Base-by-base conservation (phyloP, 2,888 invertebrate genomes). In the Tetheella fluctuosa region DNA sequence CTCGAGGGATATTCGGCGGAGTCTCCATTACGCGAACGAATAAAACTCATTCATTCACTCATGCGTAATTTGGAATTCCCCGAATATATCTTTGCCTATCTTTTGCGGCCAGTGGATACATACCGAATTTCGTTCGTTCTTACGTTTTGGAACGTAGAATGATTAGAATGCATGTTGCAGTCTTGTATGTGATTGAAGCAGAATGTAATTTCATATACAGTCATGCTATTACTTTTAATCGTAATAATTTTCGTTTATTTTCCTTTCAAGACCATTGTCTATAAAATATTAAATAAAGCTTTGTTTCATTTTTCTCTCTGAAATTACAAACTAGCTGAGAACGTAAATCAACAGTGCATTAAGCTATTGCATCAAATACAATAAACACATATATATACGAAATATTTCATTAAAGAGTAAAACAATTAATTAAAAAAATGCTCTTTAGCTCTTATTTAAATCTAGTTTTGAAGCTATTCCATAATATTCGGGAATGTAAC, bases 1-100 rank as follows among this genome's bases (percentile, higher is more conserved):
- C 71, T 30, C 73, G 15, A 2, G 61, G 60, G 75, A 57, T 54
- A 54, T 53, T 55, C 48, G 48, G 42, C 17, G n/a, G 20, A n/a
- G 48, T 48, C 17, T 20, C 1, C 48, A 48, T 48, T 48, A 48
- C 17, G 17, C 10, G 48, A 48, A 48, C 48, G 48, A 20, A 48
- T 48, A 20, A 10, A 48, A 48, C 20, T 20, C 20, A 20, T 48
- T 48, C 20, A 10, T 7, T 48, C 48, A 48, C 48, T 48, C 20
- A 10, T 48, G 48, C 20, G 48, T 20, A 20, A 20, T 48, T 17
- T 20, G 17, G 48, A 48, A 48, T 48, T 48, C 20, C 48, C 20
- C 48, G 1, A 39, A 37, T 37, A 42, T 17, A 17, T 42, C 17
- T 17, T 1, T 42, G 42, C n/a, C 15, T 17, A 17, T 42, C 42